A percentile compares a stretch with the other conserved stretches of the same genome.
Evolutionary conservation across 2,888 invertebrate genomes (phyloP).

Genomic region (Leptinotarsa tumamoca): DNA sequence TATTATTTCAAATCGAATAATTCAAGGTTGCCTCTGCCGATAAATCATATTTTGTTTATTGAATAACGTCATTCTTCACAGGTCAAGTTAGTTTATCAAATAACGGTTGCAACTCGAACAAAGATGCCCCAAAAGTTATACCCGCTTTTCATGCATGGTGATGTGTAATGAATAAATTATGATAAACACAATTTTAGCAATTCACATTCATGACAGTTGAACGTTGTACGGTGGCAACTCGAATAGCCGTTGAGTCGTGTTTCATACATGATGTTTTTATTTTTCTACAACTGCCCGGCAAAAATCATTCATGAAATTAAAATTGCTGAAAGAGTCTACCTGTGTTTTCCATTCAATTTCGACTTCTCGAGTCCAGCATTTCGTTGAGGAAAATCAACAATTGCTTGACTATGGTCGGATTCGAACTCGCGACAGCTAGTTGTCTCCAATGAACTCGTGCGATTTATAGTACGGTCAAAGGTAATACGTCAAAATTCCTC

Average conservation of each 20-base stretch:
- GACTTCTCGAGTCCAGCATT: no score
- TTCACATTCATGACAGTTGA: slow-evolving; percentile 1
- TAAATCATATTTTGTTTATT: slow-evolving; percentile 4
- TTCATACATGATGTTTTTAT: neutral
- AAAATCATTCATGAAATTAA: no score
- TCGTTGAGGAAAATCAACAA: no score
- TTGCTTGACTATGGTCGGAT: no score
- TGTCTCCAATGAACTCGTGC: no score
- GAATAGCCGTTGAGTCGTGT: neutral
- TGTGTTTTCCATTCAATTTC: no score
- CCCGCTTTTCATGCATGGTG: neutral
- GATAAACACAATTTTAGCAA: neutral
- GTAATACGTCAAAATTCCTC: no score
- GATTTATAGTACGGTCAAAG: no score
- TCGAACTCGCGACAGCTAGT: no score
- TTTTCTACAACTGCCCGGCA: no score
- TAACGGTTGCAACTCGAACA: slow-evolving; percentile 7
- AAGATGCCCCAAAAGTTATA: neutral
- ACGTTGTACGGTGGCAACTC: neutral
- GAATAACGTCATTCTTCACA: neutral
- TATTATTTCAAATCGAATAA: neutral
- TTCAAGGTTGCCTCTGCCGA: neutral
- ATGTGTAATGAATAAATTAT: slow-evolving; percentile 10
- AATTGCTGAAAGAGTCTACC: no score
- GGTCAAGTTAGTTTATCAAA: slow-evolving; percentile 20